These are phyloP conservation scores for Etia nguti DNA, from an alignment of 2,113 vertebrate genomes.

Conservation along the genomic window DNA sequence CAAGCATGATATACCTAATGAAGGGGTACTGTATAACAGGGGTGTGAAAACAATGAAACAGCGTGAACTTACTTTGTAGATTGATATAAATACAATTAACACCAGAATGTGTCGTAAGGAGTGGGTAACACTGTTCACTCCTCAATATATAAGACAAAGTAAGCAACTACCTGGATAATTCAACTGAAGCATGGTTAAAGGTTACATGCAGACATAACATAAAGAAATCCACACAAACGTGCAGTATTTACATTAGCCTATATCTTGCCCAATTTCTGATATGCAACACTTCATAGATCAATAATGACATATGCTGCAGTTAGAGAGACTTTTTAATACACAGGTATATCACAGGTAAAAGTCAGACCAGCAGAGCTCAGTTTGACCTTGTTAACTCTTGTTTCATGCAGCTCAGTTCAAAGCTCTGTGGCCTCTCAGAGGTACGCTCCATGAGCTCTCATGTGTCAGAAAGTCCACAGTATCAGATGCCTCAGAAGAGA, in stretches of 20 bases:
- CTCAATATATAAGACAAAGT: not conserved
- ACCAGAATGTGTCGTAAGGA: not conserved
- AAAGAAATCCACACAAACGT: not conserved
- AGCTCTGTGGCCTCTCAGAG: slow-evolving; percentile 20
- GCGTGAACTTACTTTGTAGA: not conserved
- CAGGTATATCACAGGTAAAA: not conserved
- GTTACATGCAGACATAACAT: not conserved
- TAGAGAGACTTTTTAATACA: not conserved
- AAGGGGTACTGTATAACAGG: not conserved
- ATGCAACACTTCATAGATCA: not conserved
- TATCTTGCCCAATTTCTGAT: not conserved
- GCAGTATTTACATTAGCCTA: not conserved
- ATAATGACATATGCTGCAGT: not conserved
- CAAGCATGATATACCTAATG: not conserved
- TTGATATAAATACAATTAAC: not conserved
- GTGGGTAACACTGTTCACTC: not conserved
- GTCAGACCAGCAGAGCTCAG: not conserved
- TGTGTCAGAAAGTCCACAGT: slow-evolving; percentile 26
- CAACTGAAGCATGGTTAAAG: not conserved
- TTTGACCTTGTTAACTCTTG: not conserved
- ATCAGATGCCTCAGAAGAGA: slow-evolving; percentile 47
- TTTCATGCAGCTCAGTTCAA: slow-evolving; percentile 32
- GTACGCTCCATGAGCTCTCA: slow-evolving; percentile 30
- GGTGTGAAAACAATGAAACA: not conserved
- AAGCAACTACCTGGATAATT: not conserved